These are phyloP conservation scores for Tetranychus cinnabarinus DNA, from an alignment of 1,140 invertebrate genomes.

Conservation along the genomic window DNA sequence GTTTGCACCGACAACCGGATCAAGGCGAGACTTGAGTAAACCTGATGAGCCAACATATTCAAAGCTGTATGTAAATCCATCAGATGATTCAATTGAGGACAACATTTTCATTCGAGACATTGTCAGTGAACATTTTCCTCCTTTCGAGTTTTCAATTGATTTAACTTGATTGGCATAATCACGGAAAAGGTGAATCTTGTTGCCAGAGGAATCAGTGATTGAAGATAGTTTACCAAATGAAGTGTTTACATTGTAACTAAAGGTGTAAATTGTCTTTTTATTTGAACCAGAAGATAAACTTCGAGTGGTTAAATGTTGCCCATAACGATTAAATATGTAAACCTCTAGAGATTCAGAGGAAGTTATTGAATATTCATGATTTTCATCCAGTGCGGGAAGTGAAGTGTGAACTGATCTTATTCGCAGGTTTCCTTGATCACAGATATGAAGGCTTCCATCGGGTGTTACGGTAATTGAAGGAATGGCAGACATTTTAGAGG, in stretches of 20 bases:
- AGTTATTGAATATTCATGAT: constrained; percentile 65
- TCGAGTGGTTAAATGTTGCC: constrained; percentile 76
- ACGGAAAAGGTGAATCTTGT: constrained; percentile 68
- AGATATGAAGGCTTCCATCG: constrained; percentile 73
- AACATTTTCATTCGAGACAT: constrained; percentile 25
- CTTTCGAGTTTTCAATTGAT: constrained; percentile 77
- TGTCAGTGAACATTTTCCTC: constrained; percentile 66
- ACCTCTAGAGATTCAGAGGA: constrained; percentile 68
- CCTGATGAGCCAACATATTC: constrained; percentile 61
- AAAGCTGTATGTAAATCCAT: constrained; percentile 20
- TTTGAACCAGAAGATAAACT: constrained; percentile 53
- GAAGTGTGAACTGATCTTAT: constrained; percentile 27
- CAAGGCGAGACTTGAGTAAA: constrained; percentile 40
- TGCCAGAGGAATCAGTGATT: constrained; percentile 72
- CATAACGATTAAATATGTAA: constrained; percentile 68
- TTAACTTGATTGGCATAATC: constrained; percentile 49
- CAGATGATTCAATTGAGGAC: constrained; percentile 13
- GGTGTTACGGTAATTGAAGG: constrained; percentile 77
- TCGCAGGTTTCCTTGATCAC: constrained; percentile 43
- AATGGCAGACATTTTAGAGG: constrained; percentile 67
- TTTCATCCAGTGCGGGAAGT: constrained; percentile 58
- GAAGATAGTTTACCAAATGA: constrained; percentile 78
- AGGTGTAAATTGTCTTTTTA: constrained; percentile 61
- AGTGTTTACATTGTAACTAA: constrained; percentile 86
- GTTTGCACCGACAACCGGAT: constrained; percentile 35